Evolutionary conservation across 2,797 vertebrate genomes (phyloP).

Genomic region (Helostoma temminkii): DNA sequence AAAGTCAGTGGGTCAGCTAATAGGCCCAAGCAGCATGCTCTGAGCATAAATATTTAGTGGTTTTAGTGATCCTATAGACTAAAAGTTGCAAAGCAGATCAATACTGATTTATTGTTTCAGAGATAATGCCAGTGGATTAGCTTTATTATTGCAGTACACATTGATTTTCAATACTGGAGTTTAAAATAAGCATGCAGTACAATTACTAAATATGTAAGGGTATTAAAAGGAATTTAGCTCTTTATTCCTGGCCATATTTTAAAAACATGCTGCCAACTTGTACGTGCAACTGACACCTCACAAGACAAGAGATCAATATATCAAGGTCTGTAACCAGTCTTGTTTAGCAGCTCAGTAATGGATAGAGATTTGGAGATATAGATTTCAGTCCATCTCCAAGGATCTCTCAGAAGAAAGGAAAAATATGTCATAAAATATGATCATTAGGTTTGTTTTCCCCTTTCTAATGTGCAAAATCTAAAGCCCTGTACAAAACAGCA

Average conservation of each 20-base stretch:
- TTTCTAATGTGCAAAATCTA: not conserved
- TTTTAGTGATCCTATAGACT: not conserved
- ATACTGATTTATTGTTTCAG: conserved; percentile 23
- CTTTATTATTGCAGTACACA: conserved; percentile 17
- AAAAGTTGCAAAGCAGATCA: conserved; percentile 21
- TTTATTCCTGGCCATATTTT: not conserved
- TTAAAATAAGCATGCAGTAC: not conserved
- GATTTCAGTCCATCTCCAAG: not conserved
- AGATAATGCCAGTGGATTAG: conserved; percentile 12
- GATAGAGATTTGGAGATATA: conserved; percentile 1
- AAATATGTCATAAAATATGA: conserved; percentile 4
- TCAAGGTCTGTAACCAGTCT: not conserved
- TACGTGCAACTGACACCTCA: not conserved
- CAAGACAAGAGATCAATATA: not conserved
- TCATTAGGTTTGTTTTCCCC: not conserved
- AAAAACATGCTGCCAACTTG: not conserved
- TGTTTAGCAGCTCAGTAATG: conserved; percentile 8
- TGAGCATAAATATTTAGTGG: not conserved
- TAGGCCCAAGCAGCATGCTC: not conserved
- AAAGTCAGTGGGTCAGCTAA: not conserved
- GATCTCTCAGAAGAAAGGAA: not conserved
- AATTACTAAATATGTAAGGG: not conserved
- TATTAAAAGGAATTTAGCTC: not conserved
- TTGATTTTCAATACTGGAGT: conserved; percentile 45
- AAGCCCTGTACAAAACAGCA: conserved; percentile 23